Evolutionary conservation across 2,888 invertebrate genomes (phyloP), one percentile per base, ranked within the genome.

Genomic region (Acleris laterana): DNA sequence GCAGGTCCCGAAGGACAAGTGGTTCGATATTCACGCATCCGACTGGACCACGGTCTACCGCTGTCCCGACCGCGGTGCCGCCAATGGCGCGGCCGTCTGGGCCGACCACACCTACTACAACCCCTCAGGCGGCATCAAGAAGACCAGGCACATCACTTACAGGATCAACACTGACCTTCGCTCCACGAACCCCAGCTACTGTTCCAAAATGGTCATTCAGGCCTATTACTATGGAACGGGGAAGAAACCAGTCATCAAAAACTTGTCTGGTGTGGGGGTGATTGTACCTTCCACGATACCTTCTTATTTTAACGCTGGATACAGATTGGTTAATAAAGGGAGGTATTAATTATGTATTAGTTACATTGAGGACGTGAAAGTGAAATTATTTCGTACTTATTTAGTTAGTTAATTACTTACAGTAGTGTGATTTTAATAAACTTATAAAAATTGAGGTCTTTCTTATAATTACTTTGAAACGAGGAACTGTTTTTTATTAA

Each of bases 1-100:
- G 17, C 84, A 83, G 57, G 69, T 86, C 3, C 70, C 70, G 0
- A 86, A 87, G 61, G 74, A 78, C 64, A 70, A 71, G 50, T 87
- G 84, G 85, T 88, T 82, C 44, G 80, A 88, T 13, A 25, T 73
- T 16, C 84, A 87, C 57, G 78, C 77, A 1, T 74, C 79, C 5
- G 81, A 85, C 70, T 85, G 82, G 82, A 84, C 77, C 0, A 85
- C 78, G 0, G 83, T 87, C 1, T 88, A 85, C 65, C 78, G 85
- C 4, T 80, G 80, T 44, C 79, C 78, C 20, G 76, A 84, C 49
- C 70, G 60, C 0, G 68, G 68, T 0, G 82, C 74, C 0, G 87
- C 83, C 0, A 62, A 32, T 0, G 72, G 73, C 6, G 85, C 84
- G 0, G 86, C 87, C 0, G 61, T 64, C 0, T 88, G 86, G 84